Evolutionary conservation across 1,140 invertebrate species (phyloP).

Genomic region (Pantala flavescens): DNA sequence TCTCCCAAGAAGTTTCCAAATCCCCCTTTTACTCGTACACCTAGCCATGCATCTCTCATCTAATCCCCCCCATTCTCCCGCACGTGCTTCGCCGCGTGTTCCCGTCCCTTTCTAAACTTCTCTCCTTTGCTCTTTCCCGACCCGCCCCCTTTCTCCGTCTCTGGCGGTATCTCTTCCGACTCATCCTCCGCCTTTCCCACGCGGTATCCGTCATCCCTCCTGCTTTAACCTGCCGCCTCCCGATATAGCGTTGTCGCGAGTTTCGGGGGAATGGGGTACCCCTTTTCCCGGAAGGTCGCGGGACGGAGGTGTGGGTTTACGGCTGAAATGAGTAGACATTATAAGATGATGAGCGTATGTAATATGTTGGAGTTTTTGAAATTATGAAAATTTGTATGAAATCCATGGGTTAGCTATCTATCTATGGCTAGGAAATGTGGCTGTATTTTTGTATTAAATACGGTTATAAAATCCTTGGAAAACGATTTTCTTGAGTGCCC

Average conservation of each 20-base stretch:
- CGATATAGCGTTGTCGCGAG: neutral
- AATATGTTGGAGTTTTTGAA: no score
- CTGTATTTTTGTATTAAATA: no score
- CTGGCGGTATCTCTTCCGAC: neutral
- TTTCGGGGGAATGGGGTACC: neutral
- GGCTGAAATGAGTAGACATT: neutral
- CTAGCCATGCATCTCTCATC: slow-evolving; percentile 4
- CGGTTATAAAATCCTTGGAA: no score
- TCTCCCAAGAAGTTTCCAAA: neutral
- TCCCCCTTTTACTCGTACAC: neutral
- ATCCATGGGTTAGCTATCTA: no score
- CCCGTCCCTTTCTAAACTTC: neutral
- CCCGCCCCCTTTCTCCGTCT: neutral
- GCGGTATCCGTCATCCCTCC: neutral
- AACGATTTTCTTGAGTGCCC: no score
- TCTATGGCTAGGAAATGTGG: no score
- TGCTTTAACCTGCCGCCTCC: neutral
- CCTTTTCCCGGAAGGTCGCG: neutral
- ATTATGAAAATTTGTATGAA: no score
- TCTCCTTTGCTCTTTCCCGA: neutral
- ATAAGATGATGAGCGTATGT: no score
- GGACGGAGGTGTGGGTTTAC: neutral
- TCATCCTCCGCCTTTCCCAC: slow-evolving; percentile 11
- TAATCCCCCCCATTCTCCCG: neutral
- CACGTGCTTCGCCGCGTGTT: neutral